A percentile compares a stretch with the other conserved stretches of the same genome.
Conservation (phyloP, 92 coral and sea anemone genomes). For the Blastomussa wellsi region DNA sequence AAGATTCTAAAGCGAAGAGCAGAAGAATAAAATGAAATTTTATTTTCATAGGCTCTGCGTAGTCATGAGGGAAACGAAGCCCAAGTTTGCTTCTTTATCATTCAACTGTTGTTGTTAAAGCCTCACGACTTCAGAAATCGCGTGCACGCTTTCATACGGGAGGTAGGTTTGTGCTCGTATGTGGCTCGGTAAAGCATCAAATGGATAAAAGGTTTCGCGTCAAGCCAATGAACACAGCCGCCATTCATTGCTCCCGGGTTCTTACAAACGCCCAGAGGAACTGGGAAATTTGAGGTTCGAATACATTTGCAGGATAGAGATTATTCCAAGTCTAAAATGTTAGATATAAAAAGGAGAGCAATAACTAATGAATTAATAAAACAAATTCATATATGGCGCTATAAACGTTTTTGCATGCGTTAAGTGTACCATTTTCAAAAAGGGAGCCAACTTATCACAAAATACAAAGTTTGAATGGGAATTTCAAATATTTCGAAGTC, state of each 20-base stretch:
- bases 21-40: background rate
- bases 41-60: constrained; percentile 74
- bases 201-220: background rate
- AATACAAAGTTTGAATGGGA: too few relatives aligned
- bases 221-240: background rate
- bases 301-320: background rate
- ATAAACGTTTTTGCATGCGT: too few relatives aligned
- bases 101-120: constrained; percentile 83
- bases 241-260: background rate
- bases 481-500: too few relatives aligned
- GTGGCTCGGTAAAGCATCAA: background rate
- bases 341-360: background rate
- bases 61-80: constrained; percentile 96
- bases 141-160: constrained; percentile 87
- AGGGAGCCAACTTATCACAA: too few relatives aligned
- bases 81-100: constrained; percentile 94
- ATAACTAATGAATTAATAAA: background rate
- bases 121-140: constrained; percentile 82
- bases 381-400: too few relatives aligned
- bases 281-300: background rate
- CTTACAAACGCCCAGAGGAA: background rate
- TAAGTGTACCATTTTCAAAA: too few relatives aligned
- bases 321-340: background rate
- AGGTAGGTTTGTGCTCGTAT: constrained; percentile 44
- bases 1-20: too few relatives aligned